Evolutionary conservation across 2,888 invertebrate species (phyloP), one percentile per base, ranked within the genome.

Genomic region (Folsomia candida): DNA sequence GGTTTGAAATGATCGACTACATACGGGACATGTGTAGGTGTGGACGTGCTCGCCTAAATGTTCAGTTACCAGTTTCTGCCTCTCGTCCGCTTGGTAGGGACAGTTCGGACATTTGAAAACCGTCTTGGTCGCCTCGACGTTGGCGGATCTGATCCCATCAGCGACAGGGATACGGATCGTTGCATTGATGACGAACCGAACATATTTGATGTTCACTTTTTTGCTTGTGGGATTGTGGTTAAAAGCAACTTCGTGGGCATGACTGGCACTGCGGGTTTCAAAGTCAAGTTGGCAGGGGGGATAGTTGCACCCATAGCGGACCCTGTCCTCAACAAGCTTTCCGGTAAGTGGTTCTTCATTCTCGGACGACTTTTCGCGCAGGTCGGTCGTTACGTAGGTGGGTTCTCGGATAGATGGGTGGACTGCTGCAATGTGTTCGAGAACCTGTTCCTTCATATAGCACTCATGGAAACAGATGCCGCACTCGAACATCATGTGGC

Each of bases 321-420:
- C 75, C 47, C 26, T 67, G 22, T 79, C 65, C 81, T 82, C 67
- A 29, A 75, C 70, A 22, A 72, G 26, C 22, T 71, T 71, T 58
- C 69, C 69, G 9, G 22, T 20, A 25, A 65, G 27, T 20, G n/a
- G 47, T 1, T 28, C 26, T 14, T 27, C 22, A 24, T 18, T 20
- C 18, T 4, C 22, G 51, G 2, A 2, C 26, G 3, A 51, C 22
- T 54, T 54, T 6, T 54, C 54, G 6, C 54, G 6, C 18, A 60
- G 28, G 6, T 65, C 70, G 25, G 57, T 54, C 11, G 81, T 82
- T 25, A 28, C 54, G 9, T 81, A 80, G 20, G 81, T 73, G 1
- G 81, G 80, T 2, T 83, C 71, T 68, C 83, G 83, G 1, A 83
- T 51, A n/a, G 37, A 29, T n/a, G 61, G 83, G 73, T 85, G 85